Evolutionary conservation across 1,140 invertebrate genomes (phyloP).

Genomic region (Harlomillsia oculata): DNA sequence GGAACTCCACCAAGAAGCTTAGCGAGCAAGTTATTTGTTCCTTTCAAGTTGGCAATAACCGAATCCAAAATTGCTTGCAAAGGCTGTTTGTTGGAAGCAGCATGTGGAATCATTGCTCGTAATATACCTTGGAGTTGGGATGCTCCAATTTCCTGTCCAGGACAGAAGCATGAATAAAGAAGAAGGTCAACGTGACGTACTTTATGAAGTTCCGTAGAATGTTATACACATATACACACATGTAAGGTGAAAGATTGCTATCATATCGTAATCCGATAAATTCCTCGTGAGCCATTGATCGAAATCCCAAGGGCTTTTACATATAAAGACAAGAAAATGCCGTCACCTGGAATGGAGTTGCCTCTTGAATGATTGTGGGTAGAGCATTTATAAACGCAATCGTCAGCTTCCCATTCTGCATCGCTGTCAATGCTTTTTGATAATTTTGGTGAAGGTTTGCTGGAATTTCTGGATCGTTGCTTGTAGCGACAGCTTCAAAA

Average conservation of each 20-base stretch:
- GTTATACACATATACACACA: too few relatives aligned
- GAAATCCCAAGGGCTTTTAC: too few relatives aligned
- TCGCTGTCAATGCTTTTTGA: neutral
- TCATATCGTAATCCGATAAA: too few relatives aligned
- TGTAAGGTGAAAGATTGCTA: too few relatives aligned
- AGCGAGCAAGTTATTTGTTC: conserved; percentile 20
- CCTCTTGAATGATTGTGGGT: conserved; percentile 1
- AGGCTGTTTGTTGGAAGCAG: conserved; percentile 4
- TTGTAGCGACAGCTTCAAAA: neutral
- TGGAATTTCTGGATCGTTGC: neutral
- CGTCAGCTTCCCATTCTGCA: conserved; percentile 9
- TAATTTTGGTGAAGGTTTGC: conserved; percentile 1
- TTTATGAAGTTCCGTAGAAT: too few relatives aligned
- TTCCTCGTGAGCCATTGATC: too few relatives aligned
- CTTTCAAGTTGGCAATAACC: conserved; percentile 16
- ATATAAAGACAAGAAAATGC: too few relatives aligned
- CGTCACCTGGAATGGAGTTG: neutral
- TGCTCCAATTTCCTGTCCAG: conserved; percentile 11
- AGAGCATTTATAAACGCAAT: neutral
- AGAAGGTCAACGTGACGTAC: too few relatives aligned
- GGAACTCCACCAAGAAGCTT: conserved; percentile 8
- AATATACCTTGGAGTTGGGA: conserved; percentile 19
- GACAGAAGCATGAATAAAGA: too few relatives aligned
- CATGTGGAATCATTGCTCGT: conserved; percentile 10
- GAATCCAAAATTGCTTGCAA: conserved; percentile 14